These are phyloP conservation scores for Acrocephalus kingi DNA, from an alignment of 2,113 vertebrate genomes.

Conservation along the genomic window DNA sequence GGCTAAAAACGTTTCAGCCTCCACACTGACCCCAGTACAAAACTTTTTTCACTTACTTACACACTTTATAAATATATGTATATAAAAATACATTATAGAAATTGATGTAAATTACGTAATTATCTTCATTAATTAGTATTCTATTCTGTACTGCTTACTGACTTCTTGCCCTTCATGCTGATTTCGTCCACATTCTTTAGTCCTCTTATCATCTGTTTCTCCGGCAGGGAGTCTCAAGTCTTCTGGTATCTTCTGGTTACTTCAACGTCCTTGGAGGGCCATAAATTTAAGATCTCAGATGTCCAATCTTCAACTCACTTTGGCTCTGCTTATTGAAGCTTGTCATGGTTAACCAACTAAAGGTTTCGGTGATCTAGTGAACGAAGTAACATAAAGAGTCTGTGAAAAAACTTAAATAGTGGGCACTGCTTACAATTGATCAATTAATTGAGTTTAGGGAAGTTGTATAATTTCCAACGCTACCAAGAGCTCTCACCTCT, in stretches of 20 bases:
- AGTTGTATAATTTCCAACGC: accelerated
- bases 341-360: not conserved
- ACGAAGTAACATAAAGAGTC: not conserved
- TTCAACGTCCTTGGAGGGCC: no score
- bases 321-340: not conserved
- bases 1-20: not conserved
- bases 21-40: not conserved
- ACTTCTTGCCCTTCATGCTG: not conserved
- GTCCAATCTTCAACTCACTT: not conserved
- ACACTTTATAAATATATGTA: not conserved
- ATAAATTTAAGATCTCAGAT: not conserved
- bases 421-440: not conserved
- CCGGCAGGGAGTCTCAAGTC: accelerated
- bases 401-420: not conserved
- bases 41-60: not conserved
- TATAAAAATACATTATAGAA: not conserved
- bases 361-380: not conserved
- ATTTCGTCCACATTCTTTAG: not conserved
- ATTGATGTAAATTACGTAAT: not conserved
- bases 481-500: not conserved
- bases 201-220: not conserved
- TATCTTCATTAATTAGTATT: not conserved
- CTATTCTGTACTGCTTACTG: not conserved
- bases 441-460: not conserved
- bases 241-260: not conserved